Evolutionary conservation across 2,888 invertebrate species (phyloP), one percentile per base, ranked within the genome.

Genomic region (Prostheceraeus crozeri): DNA sequence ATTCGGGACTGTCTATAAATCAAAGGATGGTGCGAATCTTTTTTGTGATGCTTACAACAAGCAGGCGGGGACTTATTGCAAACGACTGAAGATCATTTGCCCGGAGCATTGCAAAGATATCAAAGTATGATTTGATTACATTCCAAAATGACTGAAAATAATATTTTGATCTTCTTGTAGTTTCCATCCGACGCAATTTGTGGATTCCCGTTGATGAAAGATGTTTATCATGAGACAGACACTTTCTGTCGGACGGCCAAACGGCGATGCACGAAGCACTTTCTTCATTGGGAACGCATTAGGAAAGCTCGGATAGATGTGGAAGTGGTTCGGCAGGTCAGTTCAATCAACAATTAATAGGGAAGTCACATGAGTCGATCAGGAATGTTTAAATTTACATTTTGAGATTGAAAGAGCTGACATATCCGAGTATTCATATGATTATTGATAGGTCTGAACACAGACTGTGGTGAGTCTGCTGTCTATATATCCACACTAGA

Each of bases 41-140:
- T 96, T 96, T 77, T 98, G 98, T 74, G 96, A 98, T 71, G 89
- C 85, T 74, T 94, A 85, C 78, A 94, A 93, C 77, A 83, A 86
- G 0, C 80, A 81, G 2, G 89, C 86, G 70, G 83, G 84, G 54
- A 93, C 93, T 0, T 98, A 96, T 71, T 98, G 98, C 77, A 96
- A 96, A 77, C 80, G 96, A 57, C 78, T 98, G 60, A 82, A 90
- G 66, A 91, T 96, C 0, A 81, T 98, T 66, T 98, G 98, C 71
- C n/a, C n/a, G n/a, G 94, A 98, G 0, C 98, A 98, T 71, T 96
- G 98, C 76, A 58, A 58, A 21, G 58, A 58, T 19, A 3, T 53
- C 2, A 58, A 58, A 21, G 55, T 55, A 33, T 35, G 14, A 4
- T 8, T 28, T 16, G 16, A 3, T 3, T 33, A 10, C 33, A 33